phyloP scores from a whole-genome alignment of 2,797 vertebrate genomes.

The Pseudochromis fuscus region DNA sequence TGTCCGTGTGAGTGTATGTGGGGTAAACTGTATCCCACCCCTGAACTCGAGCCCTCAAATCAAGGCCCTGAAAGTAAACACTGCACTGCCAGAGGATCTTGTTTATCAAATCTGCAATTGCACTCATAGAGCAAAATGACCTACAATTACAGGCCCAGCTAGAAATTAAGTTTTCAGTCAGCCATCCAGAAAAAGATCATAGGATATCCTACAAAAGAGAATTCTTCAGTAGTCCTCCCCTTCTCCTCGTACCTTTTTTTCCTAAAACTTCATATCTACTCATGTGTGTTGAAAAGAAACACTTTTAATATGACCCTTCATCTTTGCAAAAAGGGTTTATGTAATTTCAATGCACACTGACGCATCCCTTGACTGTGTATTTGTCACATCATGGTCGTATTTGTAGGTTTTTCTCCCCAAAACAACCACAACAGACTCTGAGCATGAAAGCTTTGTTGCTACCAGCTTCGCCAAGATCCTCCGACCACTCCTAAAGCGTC shows the following conservation, averaged over 20 bases:
- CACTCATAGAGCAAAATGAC: slow-evolving; percentile 92
- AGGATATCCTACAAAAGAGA: slow-evolving; percentile 78
- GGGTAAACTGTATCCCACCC: slow-evolving; percentile 81
- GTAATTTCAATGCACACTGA: slow-evolving; percentile 30
- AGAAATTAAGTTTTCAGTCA: slow-evolving; percentile 91
- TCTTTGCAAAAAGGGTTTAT: slow-evolving; percentile 24
- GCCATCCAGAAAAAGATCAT: slow-evolving; percentile 88
- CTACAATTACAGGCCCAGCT: slow-evolving; percentile 93
- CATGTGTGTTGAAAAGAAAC: slow-evolving; percentile 17
- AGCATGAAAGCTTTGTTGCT: slow-evolving; percentile 76
- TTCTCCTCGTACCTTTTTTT: slow-evolving; percentile 42
- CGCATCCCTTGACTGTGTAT: slow-evolving; percentile 33
- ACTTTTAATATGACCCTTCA: slow-evolving; percentile 24
- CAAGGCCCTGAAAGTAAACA: slow-evolving; percentile 91
- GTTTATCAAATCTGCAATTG: slow-evolving; percentile 88
- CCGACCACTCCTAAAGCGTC: slow-evolving; percentile 80
- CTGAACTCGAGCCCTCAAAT: slow-evolving; percentile 89
- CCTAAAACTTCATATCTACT: slow-evolving; percentile 37
- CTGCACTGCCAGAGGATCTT: slow-evolving; percentile 82
- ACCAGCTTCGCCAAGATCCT: slow-evolving; percentile 75
- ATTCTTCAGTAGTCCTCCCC: slow-evolving; percentile 61
- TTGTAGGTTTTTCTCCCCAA: slow-evolving; percentile 65
- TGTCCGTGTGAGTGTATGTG: slow-evolving; percentile 63
- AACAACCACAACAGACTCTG: slow-evolving; percentile 71
- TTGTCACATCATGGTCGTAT: slow-evolving; percentile 62